Evolutionary conservation across 1,140 invertebrate species (phyloP), one percentile per base, ranked within the genome.

Genomic region (Medauroidea extradentata): DNA sequence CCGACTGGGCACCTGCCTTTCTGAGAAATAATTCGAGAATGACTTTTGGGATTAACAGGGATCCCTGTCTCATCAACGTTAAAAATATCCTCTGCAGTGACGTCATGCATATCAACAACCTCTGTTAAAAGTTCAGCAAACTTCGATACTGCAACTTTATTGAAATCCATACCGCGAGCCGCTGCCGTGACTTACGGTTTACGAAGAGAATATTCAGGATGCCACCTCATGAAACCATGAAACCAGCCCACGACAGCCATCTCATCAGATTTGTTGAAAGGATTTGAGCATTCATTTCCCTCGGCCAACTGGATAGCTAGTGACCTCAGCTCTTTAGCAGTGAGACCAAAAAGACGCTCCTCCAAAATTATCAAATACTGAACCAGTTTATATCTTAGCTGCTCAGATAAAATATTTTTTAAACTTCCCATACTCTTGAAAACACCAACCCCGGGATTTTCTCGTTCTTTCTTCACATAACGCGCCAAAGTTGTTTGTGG

Each of bases 291-390:
- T 24, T 67, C 61, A 58, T 71, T 65, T 60, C 59, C 64, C 48
- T 58, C 61, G 19, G 67, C 66, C 19, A 68, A 59, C 60, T 71
- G 60, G 57, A 53, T 67, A 43, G 65, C 67, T 25, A 67, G 11
- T 7, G 29, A 34, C 11, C 29, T 34, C 29, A 34, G 29, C 11
- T 34, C 29, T 34, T 34, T 34, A 7, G 29, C 4, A 34, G 29
- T 4, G 11, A 34, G 29, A 34, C 29, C 29, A 11, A 34, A 34
- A 34, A 34, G 29, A 34, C 29, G 29, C 11, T 34, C 29, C 29
- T 34, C 29, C 29, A 34, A 7, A 7, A 11, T 34, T 34, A 34
- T 34, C 29, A 34, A 34, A 34, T 34, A 34, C 29, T 34, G 29
- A 34, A 34, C 29, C 11, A 34, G 29, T 34, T 34, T 11, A 34